Conservation (phyloP, 1,140 invertebrate species). For the Marisa cornuarietis region DNA sequence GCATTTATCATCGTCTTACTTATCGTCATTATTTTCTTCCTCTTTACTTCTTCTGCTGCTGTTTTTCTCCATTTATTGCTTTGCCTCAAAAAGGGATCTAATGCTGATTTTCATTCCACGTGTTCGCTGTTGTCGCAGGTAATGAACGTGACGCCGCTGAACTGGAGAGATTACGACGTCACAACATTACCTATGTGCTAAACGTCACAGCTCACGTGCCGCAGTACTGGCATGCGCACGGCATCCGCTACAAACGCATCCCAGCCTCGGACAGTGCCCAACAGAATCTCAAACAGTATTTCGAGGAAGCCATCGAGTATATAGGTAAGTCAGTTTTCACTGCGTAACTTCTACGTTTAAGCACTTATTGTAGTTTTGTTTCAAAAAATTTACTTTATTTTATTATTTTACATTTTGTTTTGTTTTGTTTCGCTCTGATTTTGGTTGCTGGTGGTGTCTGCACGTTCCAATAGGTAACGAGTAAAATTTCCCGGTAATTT, state of each 20-base stretch:
- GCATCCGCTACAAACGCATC: constrained; percentile 83
- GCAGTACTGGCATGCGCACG: constrained; percentile 75
- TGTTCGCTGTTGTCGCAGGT: constrained; percentile 59
- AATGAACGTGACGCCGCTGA: constrained; percentile 86
- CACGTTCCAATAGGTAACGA: neutral
- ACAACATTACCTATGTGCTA: constrained; percentile 72
- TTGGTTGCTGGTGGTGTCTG: neutral
- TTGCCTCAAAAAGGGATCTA: too few relatives aligned
- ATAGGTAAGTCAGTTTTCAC: constrained; percentile 77
- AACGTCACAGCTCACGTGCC: constrained; percentile 82
- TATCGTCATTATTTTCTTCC: neutral
- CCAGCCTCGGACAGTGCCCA: constrained; percentile 86
- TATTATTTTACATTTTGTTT: neutral
- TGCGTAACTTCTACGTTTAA: too few relatives aligned
- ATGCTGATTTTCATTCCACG: too few relatives aligned
- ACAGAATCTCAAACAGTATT: constrained; percentile 92
- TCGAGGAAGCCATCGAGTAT: constrained; percentile 89
- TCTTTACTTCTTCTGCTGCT: too few relatives aligned
- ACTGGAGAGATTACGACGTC: constrained; percentile 72
- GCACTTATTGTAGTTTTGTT: too few relatives aligned
- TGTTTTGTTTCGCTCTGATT: neutral
- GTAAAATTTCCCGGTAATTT: neutral
- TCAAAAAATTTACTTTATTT: too few relatives aligned
- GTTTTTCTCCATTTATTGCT: too few relatives aligned
- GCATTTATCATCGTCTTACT: neutral